Evolutionary conservation across 2,113 vertebrate genomes (phyloP).

Genomic region (Lipotes vexillifer): DNA sequence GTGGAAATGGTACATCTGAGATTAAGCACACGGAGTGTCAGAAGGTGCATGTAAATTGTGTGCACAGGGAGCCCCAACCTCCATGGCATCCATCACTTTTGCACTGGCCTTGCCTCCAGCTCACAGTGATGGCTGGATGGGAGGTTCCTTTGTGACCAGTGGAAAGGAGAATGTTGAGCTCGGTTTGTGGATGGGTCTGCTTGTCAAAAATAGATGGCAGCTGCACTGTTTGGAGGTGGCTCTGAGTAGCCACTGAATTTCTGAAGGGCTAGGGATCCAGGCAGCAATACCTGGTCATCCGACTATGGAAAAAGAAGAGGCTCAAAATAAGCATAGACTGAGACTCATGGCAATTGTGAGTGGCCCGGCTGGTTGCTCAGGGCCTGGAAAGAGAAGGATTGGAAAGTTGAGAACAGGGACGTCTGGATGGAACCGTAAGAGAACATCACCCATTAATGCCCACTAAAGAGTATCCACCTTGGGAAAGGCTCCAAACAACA

Average conservation of each 20-base stretch:
- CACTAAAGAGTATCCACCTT: background rate
- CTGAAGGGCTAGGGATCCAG: background rate
- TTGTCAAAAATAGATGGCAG: background rate
- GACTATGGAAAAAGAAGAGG: background rate
- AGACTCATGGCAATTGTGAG: background rate
- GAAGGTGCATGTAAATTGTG: background rate
- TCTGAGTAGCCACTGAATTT: background rate
- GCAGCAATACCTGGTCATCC: background rate
- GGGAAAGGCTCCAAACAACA: background rate
- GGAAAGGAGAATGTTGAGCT: background rate
- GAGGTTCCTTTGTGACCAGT: background rate
- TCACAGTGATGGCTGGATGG: background rate
- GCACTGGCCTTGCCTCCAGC: background rate
- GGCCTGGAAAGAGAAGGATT: background rate
- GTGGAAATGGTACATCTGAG: background rate
- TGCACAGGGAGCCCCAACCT: too few relatives aligned
- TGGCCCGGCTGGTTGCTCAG: background rate
- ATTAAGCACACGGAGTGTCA: background rate
- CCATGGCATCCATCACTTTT: background rate
- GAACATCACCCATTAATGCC: background rate
- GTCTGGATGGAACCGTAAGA: background rate
- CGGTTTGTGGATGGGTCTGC: background rate
- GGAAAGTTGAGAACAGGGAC: background rate
- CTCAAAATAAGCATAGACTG: background rate
- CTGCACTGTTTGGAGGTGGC: background rate